Evolutionary conservation across 2,113 vertebrate species (phyloP).

Genomic region (Clarias gariepinus): DNA sequence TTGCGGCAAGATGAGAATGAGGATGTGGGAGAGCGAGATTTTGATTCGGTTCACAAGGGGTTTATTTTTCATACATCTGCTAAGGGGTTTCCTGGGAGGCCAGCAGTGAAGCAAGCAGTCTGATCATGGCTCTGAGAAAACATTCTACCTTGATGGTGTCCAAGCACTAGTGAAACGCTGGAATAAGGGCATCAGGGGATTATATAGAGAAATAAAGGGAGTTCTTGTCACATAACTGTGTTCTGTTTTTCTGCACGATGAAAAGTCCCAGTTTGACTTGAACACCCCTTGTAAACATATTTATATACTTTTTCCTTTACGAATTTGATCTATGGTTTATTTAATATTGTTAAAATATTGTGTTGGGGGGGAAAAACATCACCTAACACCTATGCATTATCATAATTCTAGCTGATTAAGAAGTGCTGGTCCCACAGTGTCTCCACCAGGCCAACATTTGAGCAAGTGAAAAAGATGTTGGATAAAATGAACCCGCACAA

Average conservation of each 20-base stretch:
- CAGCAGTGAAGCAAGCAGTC: too few species aligned
- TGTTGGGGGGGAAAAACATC: background rate
- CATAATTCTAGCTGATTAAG: constrained; percentile 69
- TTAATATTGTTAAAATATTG: background rate
- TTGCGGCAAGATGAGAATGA: background rate
- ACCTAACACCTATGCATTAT: background rate
- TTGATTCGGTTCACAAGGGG: background rate
- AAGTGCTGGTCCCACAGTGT: constrained; percentile 73
- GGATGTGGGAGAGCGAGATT: background rate
- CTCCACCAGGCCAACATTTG: constrained; percentile 72
- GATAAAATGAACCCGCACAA: constrained; percentile 78
- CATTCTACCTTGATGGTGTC: too few species aligned
- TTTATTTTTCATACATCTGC: background rate
- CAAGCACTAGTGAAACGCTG: too few species aligned
- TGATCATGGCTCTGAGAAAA: too few species aligned
- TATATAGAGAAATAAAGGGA: too few species aligned
- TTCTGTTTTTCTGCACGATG: too few species aligned
- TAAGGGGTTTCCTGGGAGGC: too few species aligned
- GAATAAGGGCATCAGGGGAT: too few species aligned
- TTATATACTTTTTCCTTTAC: background rate
- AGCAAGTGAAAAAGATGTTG: constrained; percentile 77
- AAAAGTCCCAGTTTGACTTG: too few species aligned
- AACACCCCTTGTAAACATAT: background rate
- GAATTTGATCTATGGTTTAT: background rate
- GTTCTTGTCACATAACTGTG: too few species aligned